These are phyloP conservation scores for Eriocheir sinensis DNA, from an alignment of 1,140 invertebrate genomes.

Conservation along the genomic window DNA sequence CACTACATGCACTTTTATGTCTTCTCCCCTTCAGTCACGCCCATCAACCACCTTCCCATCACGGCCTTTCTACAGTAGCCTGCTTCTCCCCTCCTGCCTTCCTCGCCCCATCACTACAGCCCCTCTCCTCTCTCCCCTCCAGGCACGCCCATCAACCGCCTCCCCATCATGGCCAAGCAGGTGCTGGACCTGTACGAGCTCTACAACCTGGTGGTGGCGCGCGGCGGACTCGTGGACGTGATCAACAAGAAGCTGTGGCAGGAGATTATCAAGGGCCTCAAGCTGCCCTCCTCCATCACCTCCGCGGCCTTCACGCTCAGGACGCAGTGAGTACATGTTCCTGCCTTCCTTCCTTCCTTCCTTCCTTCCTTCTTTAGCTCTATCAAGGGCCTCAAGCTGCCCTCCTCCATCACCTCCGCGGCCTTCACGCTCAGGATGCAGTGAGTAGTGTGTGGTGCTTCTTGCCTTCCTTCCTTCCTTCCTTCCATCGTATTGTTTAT, in stretches of 20 bases:
- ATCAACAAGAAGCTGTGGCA: constrained; percentile 99
- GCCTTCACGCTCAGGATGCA: constrained; percentile 23
- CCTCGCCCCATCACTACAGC: background rate
- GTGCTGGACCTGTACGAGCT: constrained; percentile 98
- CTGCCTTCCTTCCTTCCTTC: too few relatives aligned
- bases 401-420: background rate
- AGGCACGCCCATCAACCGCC: constrained; percentile 98
- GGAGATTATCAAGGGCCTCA: constrained; percentile 99
- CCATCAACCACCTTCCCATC: background rate
- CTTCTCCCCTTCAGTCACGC: background rate
- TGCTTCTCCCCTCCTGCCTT: background rate
- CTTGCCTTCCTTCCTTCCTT: background rate
- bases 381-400: too few relatives aligned
- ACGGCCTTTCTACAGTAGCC: background rate
- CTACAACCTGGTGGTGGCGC: constrained; percentile 98
- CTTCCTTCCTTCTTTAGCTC: too few relatives aligned
- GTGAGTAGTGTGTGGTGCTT: background rate
- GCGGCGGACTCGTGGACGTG: constrained; percentile 99
- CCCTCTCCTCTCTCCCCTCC: background rate
- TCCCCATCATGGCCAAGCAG: constrained; percentile 99
- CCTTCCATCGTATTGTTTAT: background rate
- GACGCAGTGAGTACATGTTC: constrained; percentile 94
- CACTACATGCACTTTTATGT: background rate
- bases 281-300: constrained; percentile 98
- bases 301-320: constrained; percentile 99